Percentiles rank a stretch among this genome's conserved stretches.
phyloP scores from a whole-genome alignment of 1,140 invertebrate genomes.

The Drosophila bifasciata region DNA sequence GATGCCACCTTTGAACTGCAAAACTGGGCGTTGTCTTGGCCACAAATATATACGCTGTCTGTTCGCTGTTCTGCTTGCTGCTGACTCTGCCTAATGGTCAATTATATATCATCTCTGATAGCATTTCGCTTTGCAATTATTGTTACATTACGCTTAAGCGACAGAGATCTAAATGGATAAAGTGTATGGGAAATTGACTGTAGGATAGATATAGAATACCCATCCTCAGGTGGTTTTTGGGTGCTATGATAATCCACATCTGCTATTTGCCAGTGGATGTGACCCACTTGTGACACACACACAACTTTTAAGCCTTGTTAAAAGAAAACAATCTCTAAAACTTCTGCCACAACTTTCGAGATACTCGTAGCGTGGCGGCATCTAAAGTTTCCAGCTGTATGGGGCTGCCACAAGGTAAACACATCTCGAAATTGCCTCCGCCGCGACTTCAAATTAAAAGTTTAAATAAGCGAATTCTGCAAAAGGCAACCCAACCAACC shows the following conservation, averaged over 20 bases:
- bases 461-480: constrained; percentile 61
- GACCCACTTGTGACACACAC: too few species aligned
- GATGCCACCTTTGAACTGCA: constrained; percentile 63
- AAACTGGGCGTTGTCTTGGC: constrained; percentile 40
- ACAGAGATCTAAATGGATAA: too few species aligned
- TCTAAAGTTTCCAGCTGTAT: constrained; percentile 14
- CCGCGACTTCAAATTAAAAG: constrained; percentile 69
- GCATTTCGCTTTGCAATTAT: too few species aligned
- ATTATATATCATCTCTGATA: neutral
- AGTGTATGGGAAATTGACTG: too few species aligned
- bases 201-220: too few species aligned
- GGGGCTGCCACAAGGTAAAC: constrained; percentile 47
- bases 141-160: too few species aligned
- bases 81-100: constrained; percentile 28
- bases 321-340: neutral
- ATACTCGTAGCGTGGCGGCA: neutral
- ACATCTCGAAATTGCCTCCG: constrained; percentile 38
- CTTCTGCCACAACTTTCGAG: neutral
- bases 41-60: constrained; percentile 17
- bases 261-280: too few species aligned
- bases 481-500: constrained; percentile 8
- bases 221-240: too few species aligned
- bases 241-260: too few species aligned
- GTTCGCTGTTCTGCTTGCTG: constrained; percentile 31
- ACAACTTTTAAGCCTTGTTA: too few species aligned